These are phyloP conservation scores for Lordiphosa clarofinis DNA, from an alignment of 1,140 invertebrate species.

Conservation along the genomic window DNA sequence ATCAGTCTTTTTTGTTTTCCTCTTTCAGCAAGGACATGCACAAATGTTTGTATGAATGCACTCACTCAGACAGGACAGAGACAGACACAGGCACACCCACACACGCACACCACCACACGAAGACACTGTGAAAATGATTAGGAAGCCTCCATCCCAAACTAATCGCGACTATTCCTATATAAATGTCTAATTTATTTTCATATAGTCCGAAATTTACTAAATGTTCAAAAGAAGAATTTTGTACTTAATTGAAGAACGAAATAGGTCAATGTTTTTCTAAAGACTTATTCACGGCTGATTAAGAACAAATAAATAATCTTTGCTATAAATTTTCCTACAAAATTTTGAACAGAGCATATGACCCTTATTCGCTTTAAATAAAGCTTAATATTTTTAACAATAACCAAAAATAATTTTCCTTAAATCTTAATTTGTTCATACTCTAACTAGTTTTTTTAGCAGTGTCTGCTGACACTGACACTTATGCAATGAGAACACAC, in stretches of 20 bases:
- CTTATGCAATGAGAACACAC: constrained; percentile 58
- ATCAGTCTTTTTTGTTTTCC: constrained; percentile 49
- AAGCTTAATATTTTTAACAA: background rate
- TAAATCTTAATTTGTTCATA: too few species aligned
- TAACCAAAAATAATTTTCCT: background rate
- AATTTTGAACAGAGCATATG: too few species aligned
- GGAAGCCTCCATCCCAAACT: background rate
- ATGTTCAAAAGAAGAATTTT: too few species aligned
- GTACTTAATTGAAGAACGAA: too few species aligned
- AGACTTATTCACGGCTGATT: too few species aligned
- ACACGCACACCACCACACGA: constrained; percentile 15
- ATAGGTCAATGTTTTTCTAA: too few species aligned
- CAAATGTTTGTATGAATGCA: constrained; percentile 1
- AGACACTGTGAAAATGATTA: background rate
- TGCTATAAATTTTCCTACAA: too few species aligned
- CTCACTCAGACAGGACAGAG: constrained; percentile 9
- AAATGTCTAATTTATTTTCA: too few species aligned
- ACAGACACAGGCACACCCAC: constrained; percentile 24
- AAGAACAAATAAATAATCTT: too few species aligned
- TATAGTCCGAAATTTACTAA: too few species aligned
- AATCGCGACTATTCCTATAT: too few species aligned
- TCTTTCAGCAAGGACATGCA: constrained; percentile 44
- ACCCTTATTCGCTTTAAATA: too few species aligned
- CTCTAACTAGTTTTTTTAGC: background rate
- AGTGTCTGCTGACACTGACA: constrained; percentile 48